Base-by-base conservation (phyloP, 2,888 invertebrate species). In the Agapetus fuscipes region DNA sequence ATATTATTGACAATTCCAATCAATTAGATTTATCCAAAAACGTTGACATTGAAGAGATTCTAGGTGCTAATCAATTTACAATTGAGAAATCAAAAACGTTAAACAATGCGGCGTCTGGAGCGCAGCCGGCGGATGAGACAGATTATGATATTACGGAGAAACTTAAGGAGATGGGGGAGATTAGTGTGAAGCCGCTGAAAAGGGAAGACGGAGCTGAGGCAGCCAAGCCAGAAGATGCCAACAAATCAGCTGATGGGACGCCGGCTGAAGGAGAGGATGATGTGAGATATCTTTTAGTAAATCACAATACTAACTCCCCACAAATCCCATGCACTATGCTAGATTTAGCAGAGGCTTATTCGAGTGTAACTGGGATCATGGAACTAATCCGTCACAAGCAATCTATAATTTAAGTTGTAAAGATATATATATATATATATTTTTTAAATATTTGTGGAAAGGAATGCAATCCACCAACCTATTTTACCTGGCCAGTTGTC, bases 121-220 rank as follows among this genome's bases (percentile, higher is more conserved):
- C 41, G 11, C 34, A 34, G 24, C 33, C 24, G 4, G 37, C 34
- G 12, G 42, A 44, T 16, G 61, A 66, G 39, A 40, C 34, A 5
- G 76, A 77, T 50, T 72, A 70, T 55, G 74, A 76, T 53, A 72
- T 76, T 29, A 70, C 73, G 34, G 75, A 76, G 48, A 77, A 77
- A 54, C 55, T 76, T 31, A 74, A 75, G 54, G 76, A 77, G 58
- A 76, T 77, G 74, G 76, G 74, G 11, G 68, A 70, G 51, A 66
- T 69, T 25, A 68, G 67, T 58, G 66, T 64, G 3, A 67, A 66
- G 46, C 60, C 68, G 11, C 54, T 66, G 3, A 56, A 54, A 37
- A 61, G 61, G 37, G 58, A 53, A 7, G 54, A 55, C 24, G 62
- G 62, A 9, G 31, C 45, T 2, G 57, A 54, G 29, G 41, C 48